These are phyloP conservation scores for Tapirus indicus DNA, from an alignment of 2,797 vertebrate genomes.

Conservation along the genomic window DNA sequence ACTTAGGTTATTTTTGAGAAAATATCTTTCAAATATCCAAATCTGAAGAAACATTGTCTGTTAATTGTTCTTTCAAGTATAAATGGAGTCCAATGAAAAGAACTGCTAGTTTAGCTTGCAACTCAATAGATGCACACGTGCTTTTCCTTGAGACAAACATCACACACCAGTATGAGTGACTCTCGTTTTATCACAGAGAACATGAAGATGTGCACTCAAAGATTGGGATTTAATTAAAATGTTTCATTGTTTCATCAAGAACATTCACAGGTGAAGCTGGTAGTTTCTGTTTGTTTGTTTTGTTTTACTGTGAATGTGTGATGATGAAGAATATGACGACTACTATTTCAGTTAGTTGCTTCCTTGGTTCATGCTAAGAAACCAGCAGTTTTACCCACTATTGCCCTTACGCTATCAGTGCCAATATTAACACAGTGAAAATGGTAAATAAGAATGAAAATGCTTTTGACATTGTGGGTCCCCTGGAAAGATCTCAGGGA, in stretches of 20 bases:
- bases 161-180: accelerated
- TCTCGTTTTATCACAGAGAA: not conserved
- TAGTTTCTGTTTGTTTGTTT: not conserved
- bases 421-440: not conserved
- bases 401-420: too few relatives aligned
- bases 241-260: not conserved
- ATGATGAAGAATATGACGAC: not conserved
- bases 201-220: not conserved
- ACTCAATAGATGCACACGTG: not conserved
- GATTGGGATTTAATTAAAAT: not conserved
- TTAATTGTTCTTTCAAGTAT: not conserved
- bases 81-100: not conserved
- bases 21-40: not conserved
- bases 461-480: not conserved
- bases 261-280: too few relatives aligned
- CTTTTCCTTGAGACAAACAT: not conserved
- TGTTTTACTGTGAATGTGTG: not conserved
- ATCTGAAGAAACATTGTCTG: not conserved
- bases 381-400: not conserved
- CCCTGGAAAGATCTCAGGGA: too few relatives aligned
- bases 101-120: not conserved
- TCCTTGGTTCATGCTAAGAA: not conserved
- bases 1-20: not conserved
- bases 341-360: not conserved
- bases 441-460: not conserved